These are phyloP conservation scores for Drosophila nannoptera DNA, from an alignment of 1,140 invertebrate species.

Conservation along the genomic window DNA sequence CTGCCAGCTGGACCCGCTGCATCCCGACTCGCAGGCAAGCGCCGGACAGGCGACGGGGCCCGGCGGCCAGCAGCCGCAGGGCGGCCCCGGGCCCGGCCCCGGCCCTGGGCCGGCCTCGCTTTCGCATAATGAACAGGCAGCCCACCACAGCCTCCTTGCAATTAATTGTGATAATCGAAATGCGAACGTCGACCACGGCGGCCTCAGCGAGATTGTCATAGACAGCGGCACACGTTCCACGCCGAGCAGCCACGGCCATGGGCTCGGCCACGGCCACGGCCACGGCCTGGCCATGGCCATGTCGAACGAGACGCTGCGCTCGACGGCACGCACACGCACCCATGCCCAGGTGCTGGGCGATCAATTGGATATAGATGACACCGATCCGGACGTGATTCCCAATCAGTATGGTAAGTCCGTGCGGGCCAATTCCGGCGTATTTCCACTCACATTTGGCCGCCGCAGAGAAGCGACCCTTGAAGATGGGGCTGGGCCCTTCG, in stretches of 20 bases:
- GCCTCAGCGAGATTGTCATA: conserved; percentile 42
- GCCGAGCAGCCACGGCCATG: conserved; percentile 37
- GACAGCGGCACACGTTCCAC: conserved; percentile 45
- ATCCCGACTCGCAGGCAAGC: conserved; percentile 54
- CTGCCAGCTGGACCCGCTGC: conserved; percentile 77
- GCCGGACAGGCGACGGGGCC: conserved; percentile 12
- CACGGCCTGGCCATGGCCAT: conserved; percentile 38
- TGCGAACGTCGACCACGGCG: conserved; percentile 49
- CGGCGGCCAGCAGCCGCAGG: conserved; percentile 16
- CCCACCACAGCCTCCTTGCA: conserved; percentile 75
- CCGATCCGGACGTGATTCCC: conserved; percentile 90
- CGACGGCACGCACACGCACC: conserved; percentile 58
- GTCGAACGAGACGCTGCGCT: conserved; percentile 63
- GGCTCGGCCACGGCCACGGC: conserved; percentile 38
- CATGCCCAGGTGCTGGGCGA: conserved; percentile 78
- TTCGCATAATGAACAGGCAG: conserved; percentile 46
- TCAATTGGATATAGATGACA: conserved; percentile 82
- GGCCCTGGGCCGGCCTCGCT: conserved; percentile 27
- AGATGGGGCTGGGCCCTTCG: conserved; percentile 58
- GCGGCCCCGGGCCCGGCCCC: conserved; percentile 30
- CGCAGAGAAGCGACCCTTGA: conserved; percentile 76
- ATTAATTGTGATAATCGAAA: conserved; percentile 69
- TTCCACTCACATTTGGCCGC: background rate
- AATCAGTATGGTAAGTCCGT: conserved; percentile 87
- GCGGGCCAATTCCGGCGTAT: background rate